phyloP scores from a whole-genome alignment of 2,888 invertebrate species.

The Atherix ibis region DNA sequence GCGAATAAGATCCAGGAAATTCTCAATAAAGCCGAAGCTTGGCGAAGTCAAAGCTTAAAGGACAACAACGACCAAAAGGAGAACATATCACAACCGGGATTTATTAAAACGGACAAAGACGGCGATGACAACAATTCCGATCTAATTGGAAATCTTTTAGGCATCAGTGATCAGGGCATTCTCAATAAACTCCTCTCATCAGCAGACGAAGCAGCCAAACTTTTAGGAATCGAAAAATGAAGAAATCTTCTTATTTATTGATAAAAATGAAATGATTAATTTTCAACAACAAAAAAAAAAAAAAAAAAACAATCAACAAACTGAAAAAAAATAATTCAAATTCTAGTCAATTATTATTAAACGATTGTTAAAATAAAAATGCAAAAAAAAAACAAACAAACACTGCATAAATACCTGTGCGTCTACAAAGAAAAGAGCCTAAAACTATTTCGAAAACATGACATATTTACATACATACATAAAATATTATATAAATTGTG shows the following conservation, averaged over 20 bases:
- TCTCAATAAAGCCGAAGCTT: slow-evolving; percentile 23
- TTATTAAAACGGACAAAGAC: slow-evolving; percentile 7
- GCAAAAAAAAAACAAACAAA: neutral
- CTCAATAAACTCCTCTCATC: slow-evolving; percentile 73
- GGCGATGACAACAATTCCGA: slow-evolving; percentile 46
- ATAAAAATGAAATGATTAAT: no score
- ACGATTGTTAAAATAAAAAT: neutral
- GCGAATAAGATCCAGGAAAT: slow-evolving; percentile 26
- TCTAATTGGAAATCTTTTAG: slow-evolving; percentile 76
- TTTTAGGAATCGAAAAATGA: slow-evolving; percentile 63
- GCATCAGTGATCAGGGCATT: slow-evolving; percentile 69
- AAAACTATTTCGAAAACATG: no score
- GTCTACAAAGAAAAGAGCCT: no score
- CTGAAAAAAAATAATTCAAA: slow-evolving; percentile 1
- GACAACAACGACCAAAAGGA: slow-evolving; percentile 25
- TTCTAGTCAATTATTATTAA: slow-evolving; percentile 1
- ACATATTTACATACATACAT: no score
- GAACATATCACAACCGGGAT: slow-evolving; percentile 16
- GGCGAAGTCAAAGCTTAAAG: slow-evolving; percentile 21
- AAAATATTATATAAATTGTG: no score
- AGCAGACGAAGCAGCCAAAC: slow-evolving; percentile 72
- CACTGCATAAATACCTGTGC: no score
- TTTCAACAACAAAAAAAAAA: no score
- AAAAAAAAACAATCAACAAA: no score
- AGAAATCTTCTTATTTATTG: slow-evolving; percentile 12